Evolutionary conservation across 2,113 vertebrate genomes (phyloP).

Genomic region (Microcebus tavaratra): DNA sequence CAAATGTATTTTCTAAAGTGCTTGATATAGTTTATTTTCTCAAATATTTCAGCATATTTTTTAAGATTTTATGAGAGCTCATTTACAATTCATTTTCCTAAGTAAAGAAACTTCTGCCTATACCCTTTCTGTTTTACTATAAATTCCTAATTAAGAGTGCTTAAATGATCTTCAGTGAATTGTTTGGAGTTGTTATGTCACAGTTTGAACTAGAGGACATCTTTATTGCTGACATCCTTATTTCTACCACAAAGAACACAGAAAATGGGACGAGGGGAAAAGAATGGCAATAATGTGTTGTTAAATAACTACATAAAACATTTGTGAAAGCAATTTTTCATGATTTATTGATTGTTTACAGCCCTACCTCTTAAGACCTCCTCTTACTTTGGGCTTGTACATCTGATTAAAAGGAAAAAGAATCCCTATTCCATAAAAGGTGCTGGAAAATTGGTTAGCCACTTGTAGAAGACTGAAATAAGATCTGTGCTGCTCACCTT

Average conservation of each 20-base stretch:
- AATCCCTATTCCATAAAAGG: background rate
- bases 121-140: background rate
- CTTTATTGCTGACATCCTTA: background rate
- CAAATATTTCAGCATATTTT: conserved; percentile 1
- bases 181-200: background rate
- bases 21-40: background rate
- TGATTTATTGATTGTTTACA: background rate
- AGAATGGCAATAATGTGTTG: background rate
- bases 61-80: conserved; percentile 11
- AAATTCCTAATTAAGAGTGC: background rate
- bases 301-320: background rate
- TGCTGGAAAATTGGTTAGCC: too few relatives aligned
- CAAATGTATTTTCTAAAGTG: background rate
- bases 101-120: background rate
- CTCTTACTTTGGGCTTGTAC: background rate
- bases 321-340: background rate
- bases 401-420: background rate
- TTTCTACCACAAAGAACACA: background rate
- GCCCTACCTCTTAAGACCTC: background rate
- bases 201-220: background rate
- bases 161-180: background rate
- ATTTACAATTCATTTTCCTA: background rate
- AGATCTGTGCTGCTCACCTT: too few relatives aligned
- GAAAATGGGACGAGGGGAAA: background rate
- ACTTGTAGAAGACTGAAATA: too few relatives aligned